phyloP scores from a whole-genome alignment of 2,797 vertebrate genomes.

The Phrynocephalus vlangalii region DNA sequence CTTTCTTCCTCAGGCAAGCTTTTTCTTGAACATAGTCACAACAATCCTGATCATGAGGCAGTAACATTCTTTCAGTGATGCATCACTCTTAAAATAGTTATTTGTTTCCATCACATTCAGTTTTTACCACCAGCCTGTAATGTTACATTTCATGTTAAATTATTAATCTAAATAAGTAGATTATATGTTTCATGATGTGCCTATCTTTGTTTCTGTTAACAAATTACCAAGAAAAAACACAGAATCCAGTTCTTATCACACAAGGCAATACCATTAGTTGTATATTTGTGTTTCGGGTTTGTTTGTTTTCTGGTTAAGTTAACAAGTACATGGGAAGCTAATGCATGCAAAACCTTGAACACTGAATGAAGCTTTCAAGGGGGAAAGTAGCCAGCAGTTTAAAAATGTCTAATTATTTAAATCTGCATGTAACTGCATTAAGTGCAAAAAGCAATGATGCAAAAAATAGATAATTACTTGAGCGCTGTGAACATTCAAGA shows the following conservation, averaged over 20 bases:
- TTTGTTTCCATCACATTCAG: no score
- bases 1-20: not conserved
- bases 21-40: not conserved
- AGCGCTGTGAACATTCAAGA: not conserved
- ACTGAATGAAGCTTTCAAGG: not conserved
- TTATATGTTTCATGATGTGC: not conserved
- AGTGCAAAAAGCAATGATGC: not conserved
- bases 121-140: not conserved
- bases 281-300: not conserved
- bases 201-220: not conserved
- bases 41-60: not conserved
- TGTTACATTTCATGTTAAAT: not conserved
- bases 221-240: not conserved
- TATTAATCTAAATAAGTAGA: not conserved
- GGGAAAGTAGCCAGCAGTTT: not conserved
- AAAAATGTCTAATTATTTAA: not conserved
- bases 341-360: not conserved
- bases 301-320: not conserved
- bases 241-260: not conserved
- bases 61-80: not conserved
- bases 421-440: not conserved
- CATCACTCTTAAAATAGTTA: not conserved
- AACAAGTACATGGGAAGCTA: not conserved
- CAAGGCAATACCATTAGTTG: not conserved
- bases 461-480: not conserved